Conservation (phyloP, 2,888 invertebrate genomes). For the Saturnia japonica region DNA sequence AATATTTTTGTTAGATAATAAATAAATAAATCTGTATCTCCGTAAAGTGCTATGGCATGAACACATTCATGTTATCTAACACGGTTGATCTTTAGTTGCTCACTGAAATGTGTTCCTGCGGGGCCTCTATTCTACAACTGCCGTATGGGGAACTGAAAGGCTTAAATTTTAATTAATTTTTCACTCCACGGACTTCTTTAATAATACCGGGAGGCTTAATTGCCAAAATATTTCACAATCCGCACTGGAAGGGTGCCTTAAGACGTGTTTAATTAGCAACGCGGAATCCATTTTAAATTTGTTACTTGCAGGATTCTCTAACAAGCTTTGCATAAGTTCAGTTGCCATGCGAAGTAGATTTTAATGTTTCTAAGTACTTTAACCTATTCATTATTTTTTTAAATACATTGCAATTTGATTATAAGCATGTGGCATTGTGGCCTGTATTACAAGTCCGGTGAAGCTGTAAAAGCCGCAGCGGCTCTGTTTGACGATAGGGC, state of each 20-base stretch:
- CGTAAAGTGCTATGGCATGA: slow-evolving; percentile 53
- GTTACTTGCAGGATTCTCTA: slow-evolving; percentile 25
- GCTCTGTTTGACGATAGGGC: too few relatives aligned
- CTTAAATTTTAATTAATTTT: slow-evolving; percentile 80
- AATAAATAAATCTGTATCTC: not conserved
- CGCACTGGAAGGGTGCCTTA: slow-evolving; percentile 54
- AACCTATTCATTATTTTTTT: too few relatives aligned
- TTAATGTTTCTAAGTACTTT: not conserved
- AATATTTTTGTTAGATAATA: too few relatives aligned
- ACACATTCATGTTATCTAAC: slow-evolving; percentile 71
- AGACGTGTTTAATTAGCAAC: slow-evolving; percentile 66
- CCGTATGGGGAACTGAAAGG: slow-evolving; percentile 63
- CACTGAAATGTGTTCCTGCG: slow-evolving; percentile 69
- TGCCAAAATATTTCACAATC: slow-evolving; percentile 72
- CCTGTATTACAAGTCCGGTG: too few relatives aligned
- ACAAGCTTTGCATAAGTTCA: slow-evolving; percentile 4
- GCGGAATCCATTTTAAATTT: slow-evolving; percentile 46
- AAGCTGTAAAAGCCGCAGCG: too few relatives aligned
- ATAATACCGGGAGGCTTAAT: slow-evolving; percentile 63
- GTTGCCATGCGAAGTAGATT: not conserved
- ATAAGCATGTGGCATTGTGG: too few relatives aligned
- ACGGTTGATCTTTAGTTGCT: slow-evolving; percentile 73
- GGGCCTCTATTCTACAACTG: slow-evolving; percentile 61
- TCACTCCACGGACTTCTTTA: slow-evolving; percentile 72
- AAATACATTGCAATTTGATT: too few relatives aligned